A percentile compares a stretch with the other conserved stretches of the same genome.
These are phyloP conservation scores for Drosophila gaucha DNA, from an alignment of 2,888 invertebrate genomes.

Conservation along the genomic window DNA sequence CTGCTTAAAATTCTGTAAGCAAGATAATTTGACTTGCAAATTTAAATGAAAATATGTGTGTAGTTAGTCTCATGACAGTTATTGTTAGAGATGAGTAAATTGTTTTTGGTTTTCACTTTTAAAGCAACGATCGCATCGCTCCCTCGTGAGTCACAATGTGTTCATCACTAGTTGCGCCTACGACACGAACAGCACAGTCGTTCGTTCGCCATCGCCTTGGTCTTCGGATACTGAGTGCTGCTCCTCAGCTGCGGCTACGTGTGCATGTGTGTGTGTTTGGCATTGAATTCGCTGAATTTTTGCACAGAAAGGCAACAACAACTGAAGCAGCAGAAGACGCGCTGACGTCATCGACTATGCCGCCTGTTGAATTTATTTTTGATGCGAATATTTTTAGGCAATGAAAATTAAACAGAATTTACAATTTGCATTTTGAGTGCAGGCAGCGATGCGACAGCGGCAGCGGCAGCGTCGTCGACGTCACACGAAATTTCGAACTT, in stretches of 20 bases:
- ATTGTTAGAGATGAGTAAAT: neutral
- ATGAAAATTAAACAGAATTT: conserved; percentile 42
- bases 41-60: neutral
- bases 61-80: neutral
- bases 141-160: conserved; percentile 13
- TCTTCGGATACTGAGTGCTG: conserved; percentile 11
- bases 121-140: neutral
- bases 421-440: conserved; percentile 45
- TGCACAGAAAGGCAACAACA: conserved; percentile 43
- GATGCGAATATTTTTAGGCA: conserved; percentile 41
- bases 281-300: conserved; percentile 68
- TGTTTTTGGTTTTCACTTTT: conserved; percentile 7
- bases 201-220: conserved; percentile 4
- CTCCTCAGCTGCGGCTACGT: conserved; percentile 15
- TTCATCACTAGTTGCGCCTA: conserved; percentile 30
- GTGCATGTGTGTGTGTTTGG: conserved; percentile 34
- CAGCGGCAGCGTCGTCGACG: conserved; percentile 20
- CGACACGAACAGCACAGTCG: neutral
- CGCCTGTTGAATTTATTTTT: conserved; percentile 51
- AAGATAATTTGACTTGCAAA: neutral
- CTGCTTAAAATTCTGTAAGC: neutral
- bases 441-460: conserved; percentile 36
- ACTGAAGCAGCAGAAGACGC: conserved; percentile 18
- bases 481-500: conserved; percentile 16
- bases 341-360: conserved; percentile 47